A percentile compares a stretch with the other conserved stretches of the same genome.
Evolutionary conservation across 2,888 invertebrate species (phyloP).

Genomic region (Meloe dianella): DNA sequence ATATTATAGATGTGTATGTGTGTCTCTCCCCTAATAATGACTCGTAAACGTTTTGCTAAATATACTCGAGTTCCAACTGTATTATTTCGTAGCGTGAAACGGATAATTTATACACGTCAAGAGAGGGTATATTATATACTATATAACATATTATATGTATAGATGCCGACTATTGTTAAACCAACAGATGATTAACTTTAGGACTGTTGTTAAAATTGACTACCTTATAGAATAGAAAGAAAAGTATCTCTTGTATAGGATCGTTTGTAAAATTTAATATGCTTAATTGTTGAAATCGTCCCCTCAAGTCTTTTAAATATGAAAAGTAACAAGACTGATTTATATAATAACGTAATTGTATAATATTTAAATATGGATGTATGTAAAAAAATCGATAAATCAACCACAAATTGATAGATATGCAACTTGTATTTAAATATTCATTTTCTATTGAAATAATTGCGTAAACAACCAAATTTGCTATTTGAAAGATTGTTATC

Average conservation of each 20-base stretch:
- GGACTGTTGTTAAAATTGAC: constrained; percentile 25
- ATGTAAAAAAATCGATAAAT: background rate
- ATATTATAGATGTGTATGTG: background rate
- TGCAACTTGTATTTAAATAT: no score
- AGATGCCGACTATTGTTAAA: constrained; percentile 49
- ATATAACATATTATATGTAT: constrained; percentile 26
- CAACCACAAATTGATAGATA: background rate
- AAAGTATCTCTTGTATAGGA: constrained; percentile 47
- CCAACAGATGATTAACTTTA: constrained; percentile 52
- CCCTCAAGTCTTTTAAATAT: constrained; percentile 3
- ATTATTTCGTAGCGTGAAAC: constrained; percentile 57
- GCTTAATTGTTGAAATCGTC: constrained; percentile 51
- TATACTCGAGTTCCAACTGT: constrained; percentile 55
- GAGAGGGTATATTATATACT: constrained; percentile 38
- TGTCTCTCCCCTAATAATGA: constrained; percentile 49
- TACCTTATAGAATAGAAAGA: constrained; percentile 36
- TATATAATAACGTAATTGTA: background rate
- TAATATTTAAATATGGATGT: background rate
- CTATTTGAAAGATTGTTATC: constrained; percentile 10
- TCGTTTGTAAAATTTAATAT: constrained; percentile 57
- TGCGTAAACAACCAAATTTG: constrained; percentile 7
- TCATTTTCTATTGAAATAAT: background rate
- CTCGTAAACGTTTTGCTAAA: constrained; percentile 57
- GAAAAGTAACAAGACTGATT: background rate
- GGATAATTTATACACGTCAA: constrained; percentile 57